These are phyloP conservation scores for Stenolophus ochropezus DNA, from an alignment of 2,888 invertebrate genomes.

Conservation along the genomic window DNA sequence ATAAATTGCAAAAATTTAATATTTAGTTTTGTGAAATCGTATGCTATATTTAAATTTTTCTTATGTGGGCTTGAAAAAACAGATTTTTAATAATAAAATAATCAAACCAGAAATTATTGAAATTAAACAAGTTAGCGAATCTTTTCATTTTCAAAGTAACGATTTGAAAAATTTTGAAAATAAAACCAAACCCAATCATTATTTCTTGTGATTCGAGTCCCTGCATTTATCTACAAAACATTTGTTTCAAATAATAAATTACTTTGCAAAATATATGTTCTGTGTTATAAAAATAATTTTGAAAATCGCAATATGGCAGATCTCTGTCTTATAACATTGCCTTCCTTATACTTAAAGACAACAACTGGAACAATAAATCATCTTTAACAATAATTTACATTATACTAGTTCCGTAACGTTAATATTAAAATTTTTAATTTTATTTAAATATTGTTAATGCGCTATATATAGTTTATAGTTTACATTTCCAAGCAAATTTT, in stretches of 20 bases:
- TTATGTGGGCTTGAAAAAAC: too few species aligned
- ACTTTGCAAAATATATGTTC: slow-evolving; percentile 13
- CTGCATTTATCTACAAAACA: slow-evolving; percentile 4
- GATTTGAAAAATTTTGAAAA: too few species aligned
- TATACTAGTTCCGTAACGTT: slow-evolving; percentile 15
- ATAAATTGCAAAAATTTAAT: too few species aligned
- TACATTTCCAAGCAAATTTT: slow-evolving; percentile 1
- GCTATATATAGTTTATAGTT: slow-evolving; percentile 14
- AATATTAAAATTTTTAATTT: slow-evolving; percentile 3
- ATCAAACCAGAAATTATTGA: too few species aligned
- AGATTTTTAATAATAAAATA: too few species aligned
- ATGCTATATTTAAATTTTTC: too few species aligned
- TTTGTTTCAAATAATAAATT: slow-evolving; percentile 25
- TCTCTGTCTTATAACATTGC: slow-evolving; percentile 34
- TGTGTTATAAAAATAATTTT: not conserved
- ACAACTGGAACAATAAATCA: slow-evolving; percentile 23
- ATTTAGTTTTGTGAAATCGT: too few species aligned
- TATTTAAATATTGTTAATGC: slow-evolving; percentile 20
- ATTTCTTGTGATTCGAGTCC: too few species aligned
- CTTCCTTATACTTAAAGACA: slow-evolving; percentile 59
- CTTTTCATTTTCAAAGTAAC: too few species aligned
- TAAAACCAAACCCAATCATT: too few species aligned
- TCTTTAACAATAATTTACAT: slow-evolving; percentile 18
- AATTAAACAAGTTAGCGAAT: too few species aligned
- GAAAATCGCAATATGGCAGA: slow-evolving; percentile 50